phyloP scores from a whole-genome alignment of 1,140 invertebrate species.

The Nephila pilipes region DNA sequence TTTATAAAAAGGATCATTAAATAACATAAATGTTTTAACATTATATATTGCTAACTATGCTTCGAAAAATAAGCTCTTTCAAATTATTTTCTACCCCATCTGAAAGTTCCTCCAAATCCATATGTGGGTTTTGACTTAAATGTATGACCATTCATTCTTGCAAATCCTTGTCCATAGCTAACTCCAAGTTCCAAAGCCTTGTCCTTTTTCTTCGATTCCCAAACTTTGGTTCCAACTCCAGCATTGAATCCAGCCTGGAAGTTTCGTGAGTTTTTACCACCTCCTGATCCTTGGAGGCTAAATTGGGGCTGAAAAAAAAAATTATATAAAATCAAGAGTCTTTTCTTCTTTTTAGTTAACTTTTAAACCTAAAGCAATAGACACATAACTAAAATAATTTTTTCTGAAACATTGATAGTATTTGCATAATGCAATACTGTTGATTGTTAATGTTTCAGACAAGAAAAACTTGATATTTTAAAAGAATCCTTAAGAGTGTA shows the following conservation, averaged over 20 bases:
- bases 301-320: slow-evolving; percentile 60
- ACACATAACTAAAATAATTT: too few relatives aligned
- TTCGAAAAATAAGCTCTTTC: not conserved
- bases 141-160: slow-evolving; percentile 27
- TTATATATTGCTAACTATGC: too few relatives aligned
- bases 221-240: slow-evolving; percentile 67
- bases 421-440: too few relatives aligned
- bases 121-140: slow-evolving; percentile 32
- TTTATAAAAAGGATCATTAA: too few relatives aligned
- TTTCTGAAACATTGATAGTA: too few relatives aligned
- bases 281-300: slow-evolving; percentile 36
- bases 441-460: too few relatives aligned
- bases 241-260: slow-evolving; percentile 47
- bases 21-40: too few relatives aligned
- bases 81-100: slow-evolving; percentile 52
- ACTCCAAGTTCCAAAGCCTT: slow-evolving; percentile 27
- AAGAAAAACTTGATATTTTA: too few relatives aligned
- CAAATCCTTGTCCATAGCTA: slow-evolving; percentile 19
- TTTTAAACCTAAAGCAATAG: too few relatives aligned
- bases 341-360: too few relatives aligned
- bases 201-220: slow-evolving; percentile 69
- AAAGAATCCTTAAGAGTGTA: too few relatives aligned
- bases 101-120: slow-evolving; percentile 55
- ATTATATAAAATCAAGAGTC: not conserved
- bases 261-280: slow-evolving; percentile 41